Evolutionary conservation across 2,888 invertebrate species (phyloP).

Genomic region (Perdita meconis): DNA sequence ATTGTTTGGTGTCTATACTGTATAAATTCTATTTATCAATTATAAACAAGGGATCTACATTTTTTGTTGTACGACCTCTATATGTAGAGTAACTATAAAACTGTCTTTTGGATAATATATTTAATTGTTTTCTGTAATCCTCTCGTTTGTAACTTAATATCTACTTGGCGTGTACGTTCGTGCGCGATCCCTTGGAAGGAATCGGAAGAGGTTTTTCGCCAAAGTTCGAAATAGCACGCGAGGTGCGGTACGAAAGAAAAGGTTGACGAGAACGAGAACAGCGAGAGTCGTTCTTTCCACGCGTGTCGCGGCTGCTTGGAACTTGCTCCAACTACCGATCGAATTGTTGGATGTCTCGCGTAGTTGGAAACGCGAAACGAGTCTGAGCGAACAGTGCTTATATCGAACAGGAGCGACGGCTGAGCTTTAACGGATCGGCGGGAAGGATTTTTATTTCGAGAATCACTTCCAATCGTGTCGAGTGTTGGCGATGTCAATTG

Average conservation of each 20-base stretch:
- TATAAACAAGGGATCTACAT: conserved; percentile 49
- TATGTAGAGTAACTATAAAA: conserved; percentile 49
- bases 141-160: conserved; percentile 53
- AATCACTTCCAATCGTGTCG: conserved; percentile 37
- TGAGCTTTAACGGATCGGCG: conserved; percentile 44
- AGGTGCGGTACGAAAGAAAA: conserved; percentile 42
- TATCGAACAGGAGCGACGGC: conserved; percentile 46
- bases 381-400: conserved; percentile 53
- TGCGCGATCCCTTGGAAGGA: conserved; percentile 48
- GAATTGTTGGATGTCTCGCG: conserved; percentile 56
- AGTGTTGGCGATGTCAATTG: conserved; percentile 52
- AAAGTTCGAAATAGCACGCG: conserved; percentile 40
- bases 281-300: conserved; percentile 48
- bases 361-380: conserved; percentile 54
- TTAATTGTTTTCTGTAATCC: conserved; percentile 55
- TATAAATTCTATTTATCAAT: conserved; percentile 38
- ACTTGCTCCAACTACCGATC: conserved; percentile 51
- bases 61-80: conserved; percentile 50
- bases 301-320: conserved; percentile 55
- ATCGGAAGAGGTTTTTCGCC: conserved; percentile 33
- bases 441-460: conserved; percentile 12
- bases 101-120: conserved; percentile 62
- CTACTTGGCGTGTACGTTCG: conserved; percentile 40
- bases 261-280: conserved; percentile 32
- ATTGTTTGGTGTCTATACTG: conserved; percentile 33